These are phyloP conservation scores for Drosophila kikkawai DNA, from an alignment of 1,140 invertebrate species.

Conservation along the genomic window DNA sequence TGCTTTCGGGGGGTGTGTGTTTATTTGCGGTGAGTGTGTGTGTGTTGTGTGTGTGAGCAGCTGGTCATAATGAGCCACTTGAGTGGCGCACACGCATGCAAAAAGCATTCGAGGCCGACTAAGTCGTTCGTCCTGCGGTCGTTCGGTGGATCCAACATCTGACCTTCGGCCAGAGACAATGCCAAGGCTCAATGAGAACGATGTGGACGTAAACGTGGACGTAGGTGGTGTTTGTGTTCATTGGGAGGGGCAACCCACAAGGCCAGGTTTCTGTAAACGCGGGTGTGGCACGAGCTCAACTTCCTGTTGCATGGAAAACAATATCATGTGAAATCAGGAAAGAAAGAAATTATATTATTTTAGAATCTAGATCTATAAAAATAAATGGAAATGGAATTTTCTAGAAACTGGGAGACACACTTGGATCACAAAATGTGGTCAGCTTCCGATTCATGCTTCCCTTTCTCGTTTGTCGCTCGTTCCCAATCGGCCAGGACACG, in stretches of 20 bases:
- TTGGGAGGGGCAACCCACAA: conserved; percentile 5
- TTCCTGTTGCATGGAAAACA: conserved; percentile 65
- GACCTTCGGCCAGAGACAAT: conserved; percentile 64
- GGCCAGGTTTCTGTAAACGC: conserved; percentile 7
- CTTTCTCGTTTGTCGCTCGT: conserved; percentile 48
- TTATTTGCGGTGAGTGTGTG: conserved; percentile 4
- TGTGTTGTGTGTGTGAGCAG: conserved; percentile 17
- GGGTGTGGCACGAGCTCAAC: conserved; percentile 15
- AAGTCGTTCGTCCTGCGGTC: conserved; percentile 26
- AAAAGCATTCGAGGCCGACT: conserved; percentile 47
- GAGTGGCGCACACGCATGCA: conserved; percentile 59
- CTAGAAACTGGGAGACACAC: background rate
- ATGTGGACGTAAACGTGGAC: conserved; percentile 5
- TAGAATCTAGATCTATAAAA: background rate
- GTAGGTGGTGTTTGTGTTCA: background rate
- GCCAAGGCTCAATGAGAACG: conserved; percentile 28
- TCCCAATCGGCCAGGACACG: conserved; percentile 6
- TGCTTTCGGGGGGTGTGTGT: background rate
- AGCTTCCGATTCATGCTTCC: conserved; percentile 33
- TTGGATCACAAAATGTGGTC: background rate
- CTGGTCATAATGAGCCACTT: conserved; percentile 62
- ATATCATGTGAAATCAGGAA: background rate
- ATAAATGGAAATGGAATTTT: background rate
- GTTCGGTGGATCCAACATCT: conserved; percentile 39
- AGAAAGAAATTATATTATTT: background rate